A percentile compares a stretch with the other conserved stretches of the same genome.
These are phyloP conservation scores for Zygaena filipendulae DNA, from an alignment of 2,888 invertebrate species.

Conservation along the genomic window DNA sequence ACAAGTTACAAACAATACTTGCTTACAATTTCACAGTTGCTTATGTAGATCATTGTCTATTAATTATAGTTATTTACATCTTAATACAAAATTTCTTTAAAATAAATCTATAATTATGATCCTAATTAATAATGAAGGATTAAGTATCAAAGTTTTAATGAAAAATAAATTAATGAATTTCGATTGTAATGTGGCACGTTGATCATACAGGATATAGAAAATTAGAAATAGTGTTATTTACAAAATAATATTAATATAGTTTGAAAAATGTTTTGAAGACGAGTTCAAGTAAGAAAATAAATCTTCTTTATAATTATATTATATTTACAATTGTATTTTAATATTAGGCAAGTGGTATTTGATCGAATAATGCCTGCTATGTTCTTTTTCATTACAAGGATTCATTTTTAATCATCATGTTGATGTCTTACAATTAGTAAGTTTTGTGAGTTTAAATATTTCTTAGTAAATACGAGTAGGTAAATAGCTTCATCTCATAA, in stretches of 20 bases:
- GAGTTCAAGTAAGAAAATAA: too few relatives aligned
- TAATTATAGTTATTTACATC: slow-evolving; percentile 53
- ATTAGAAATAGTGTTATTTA: slow-evolving; percentile 39
- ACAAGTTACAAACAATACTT: too few relatives aligned
- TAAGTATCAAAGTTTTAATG: slow-evolving; percentile 47
- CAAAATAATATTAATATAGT: slow-evolving; percentile 25
- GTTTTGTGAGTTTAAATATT: too few relatives aligned
- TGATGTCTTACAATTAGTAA: too few relatives aligned
- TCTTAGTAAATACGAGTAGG: too few relatives aligned
- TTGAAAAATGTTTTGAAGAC: slow-evolving; percentile 23
- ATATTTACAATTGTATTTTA: too few relatives aligned
- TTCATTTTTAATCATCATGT: slow-evolving; percentile 23
- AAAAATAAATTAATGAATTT: slow-evolving; percentile 66
- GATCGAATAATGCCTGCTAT: slow-evolving; percentile 43
- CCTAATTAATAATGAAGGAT: slow-evolving; percentile 57
- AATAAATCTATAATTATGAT: slow-evolving; percentile 51
- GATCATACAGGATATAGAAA: too few relatives aligned
- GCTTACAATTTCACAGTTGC: too few relatives aligned
- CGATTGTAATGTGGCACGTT: slow-evolving; percentile 48
- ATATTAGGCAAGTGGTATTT: too few relatives aligned
- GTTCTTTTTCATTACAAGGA: slow-evolving; percentile 47
- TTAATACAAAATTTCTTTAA: slow-evolving; percentile 44
- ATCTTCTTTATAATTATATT: too few relatives aligned
- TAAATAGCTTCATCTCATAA: too few relatives aligned
- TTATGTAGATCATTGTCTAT: too few relatives aligned